Base-by-base conservation (phyloP, 2,888 invertebrate species). In the Junonia oenone region DNA sequence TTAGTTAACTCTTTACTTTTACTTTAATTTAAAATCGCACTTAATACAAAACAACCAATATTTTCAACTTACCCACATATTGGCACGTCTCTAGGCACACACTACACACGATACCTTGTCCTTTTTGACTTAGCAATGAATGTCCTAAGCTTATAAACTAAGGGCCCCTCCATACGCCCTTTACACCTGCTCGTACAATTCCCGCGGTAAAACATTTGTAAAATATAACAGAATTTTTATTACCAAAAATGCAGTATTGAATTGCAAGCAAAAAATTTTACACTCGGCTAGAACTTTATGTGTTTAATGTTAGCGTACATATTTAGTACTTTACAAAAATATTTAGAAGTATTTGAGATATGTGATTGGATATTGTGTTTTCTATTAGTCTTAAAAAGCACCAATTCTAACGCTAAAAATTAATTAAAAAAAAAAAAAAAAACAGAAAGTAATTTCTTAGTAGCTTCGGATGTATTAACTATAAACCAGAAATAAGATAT, bases 111-210 rank as follows among this genome's bases (percentile, higher is more conserved):
- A 56, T 60, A 65, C 64, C 61, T 65, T 68, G 66, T 73, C 75
- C 75, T 64, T 65, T 71, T 68, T 67, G 69, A 63, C 60, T 37
- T 45, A 49, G 62, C 63, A 54, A 51, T 66, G 55, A 51, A 66
- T 64, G 69, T 71, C 66, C 58, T 58, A 68, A 66, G 71, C 75
- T 83, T 87, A 78, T 87, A 86, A 83, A 77, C 72, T 69, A 68
- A 66, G 73, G 72, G 67, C 86, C 87, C 87, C 87, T 73, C 85
- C 78, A 78, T 72, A 54, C 45, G 61, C 61, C 68, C 68, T 62
- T 69, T 66, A 54, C 61, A 61, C 62, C 56, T 62, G 46, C 45
- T 63, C 62, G 67, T 67, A 64, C 64, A 26, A 63, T 56, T 58
- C 50, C 49, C 57, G 49, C 31, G 50, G 55, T 43, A 33, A n/a